phyloP scores from a whole-genome alignment of 2,797 vertebrate species.

The Sphaeramia orbicularis region DNA sequence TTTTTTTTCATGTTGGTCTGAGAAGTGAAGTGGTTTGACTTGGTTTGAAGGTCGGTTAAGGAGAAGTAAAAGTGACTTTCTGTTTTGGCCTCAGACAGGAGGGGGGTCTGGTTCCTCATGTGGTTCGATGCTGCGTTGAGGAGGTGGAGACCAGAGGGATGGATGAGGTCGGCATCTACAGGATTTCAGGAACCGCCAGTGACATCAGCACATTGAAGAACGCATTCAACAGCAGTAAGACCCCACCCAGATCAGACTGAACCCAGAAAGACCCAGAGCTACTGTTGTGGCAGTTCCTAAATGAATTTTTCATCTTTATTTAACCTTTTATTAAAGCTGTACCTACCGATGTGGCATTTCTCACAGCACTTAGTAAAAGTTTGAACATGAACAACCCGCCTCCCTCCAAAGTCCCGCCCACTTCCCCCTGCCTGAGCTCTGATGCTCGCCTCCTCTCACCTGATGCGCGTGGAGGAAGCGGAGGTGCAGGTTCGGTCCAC shows the following conservation, averaged over 20 bases:
- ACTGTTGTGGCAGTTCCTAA: too few relatives aligned
- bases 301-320: too few relatives aligned
- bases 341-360: too few relatives aligned
- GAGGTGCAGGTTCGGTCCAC: too few relatives aligned
- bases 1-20: neutral
- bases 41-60: neutral
- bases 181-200: slow-evolving; percentile 78
- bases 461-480: too few relatives aligned
- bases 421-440: too few relatives aligned
- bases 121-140: slow-evolving; percentile 83
- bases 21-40: slow-evolving; percentile 28
- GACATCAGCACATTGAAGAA: slow-evolving; percentile 77
- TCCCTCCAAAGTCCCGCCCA: too few relatives aligned
- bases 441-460: too few relatives aligned
- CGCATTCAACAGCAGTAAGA: slow-evolving; percentile 83
- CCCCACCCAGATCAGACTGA: slow-evolving; percentile 1
- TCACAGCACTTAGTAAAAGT: too few relatives aligned
- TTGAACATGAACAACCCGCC: too few relatives aligned
- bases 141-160: slow-evolving; percentile 85
- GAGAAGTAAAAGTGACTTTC: slow-evolving; percentile 41
- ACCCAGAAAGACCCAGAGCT: too few relatives aligned
- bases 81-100: slow-evolving; percentile 74
- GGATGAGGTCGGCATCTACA: slow-evolving; percentile 85
- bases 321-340: too few relatives aligned
- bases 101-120: slow-evolving; percentile 82